phyloP scores from a whole-genome alignment of 2,888 invertebrate species.

The Eustalomyia histrio region DNA sequence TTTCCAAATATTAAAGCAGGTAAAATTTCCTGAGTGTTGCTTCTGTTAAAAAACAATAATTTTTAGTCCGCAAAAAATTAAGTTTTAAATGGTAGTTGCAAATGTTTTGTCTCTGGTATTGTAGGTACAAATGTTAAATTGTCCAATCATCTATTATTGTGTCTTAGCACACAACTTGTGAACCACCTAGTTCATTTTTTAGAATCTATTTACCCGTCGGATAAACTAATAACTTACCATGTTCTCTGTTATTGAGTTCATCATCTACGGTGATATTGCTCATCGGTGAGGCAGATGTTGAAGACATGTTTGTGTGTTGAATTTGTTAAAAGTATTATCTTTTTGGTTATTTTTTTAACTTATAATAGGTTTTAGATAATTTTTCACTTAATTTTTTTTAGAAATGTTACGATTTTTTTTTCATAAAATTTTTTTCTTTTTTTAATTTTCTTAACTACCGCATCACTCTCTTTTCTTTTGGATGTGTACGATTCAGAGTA shows the following conservation, averaged over 20 bases:
- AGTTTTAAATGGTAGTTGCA: too few species aligned
- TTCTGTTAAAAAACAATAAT: too few species aligned
- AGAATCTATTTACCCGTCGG: conserved; percentile 57
- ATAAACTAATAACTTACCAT: conserved; percentile 74
- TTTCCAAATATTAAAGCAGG: too few species aligned
- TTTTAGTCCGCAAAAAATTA: too few species aligned
- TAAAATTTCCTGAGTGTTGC: too few species aligned
- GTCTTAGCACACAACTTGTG: too few species aligned
- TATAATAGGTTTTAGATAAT: conserved; percentile 20
- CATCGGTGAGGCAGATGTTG: conserved; percentile 78
- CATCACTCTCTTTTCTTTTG: conserved; percentile 53
- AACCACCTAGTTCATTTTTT: too few species aligned
- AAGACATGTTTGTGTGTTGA: conserved; percentile 74
- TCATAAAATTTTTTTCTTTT: too few species aligned
- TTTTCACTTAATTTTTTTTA: conserved; percentile 57
- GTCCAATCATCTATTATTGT: too few species aligned
- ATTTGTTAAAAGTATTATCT: conserved; percentile 30
- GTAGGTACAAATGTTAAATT: too few species aligned
- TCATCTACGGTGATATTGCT: conserved; percentile 80
- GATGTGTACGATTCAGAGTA: conserved; percentile 74
- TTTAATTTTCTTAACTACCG: conserved; percentile 31
- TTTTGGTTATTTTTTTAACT: conserved; percentile 41
- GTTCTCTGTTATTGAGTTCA: conserved; percentile 78
- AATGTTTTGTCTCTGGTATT: too few species aligned
- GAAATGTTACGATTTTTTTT: conserved; percentile 35